These are phyloP conservation scores for Pollenia labialis DNA, from an alignment of 2,888 invertebrate genomes.

Conservation along the genomic window DNA sequence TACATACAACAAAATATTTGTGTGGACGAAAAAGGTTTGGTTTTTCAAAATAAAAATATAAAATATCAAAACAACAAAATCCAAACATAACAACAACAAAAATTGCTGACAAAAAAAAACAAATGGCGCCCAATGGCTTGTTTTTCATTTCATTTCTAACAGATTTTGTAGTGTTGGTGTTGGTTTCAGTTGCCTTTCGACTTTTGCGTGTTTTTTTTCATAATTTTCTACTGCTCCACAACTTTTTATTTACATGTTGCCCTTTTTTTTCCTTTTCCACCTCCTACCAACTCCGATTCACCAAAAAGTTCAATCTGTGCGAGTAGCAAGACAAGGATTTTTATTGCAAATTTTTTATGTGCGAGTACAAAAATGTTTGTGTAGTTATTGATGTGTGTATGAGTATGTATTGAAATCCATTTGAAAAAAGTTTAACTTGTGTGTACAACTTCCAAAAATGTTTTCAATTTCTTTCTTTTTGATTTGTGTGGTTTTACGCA, in stretches of 20 bases:
- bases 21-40: constrained; percentile 28
- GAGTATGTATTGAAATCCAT: constrained; percentile 45
- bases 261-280: constrained; percentile 47
- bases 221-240: constrained; percentile 68
- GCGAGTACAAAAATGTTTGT: constrained; percentile 4
- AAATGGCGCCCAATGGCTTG: constrained; percentile 74
- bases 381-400: not conserved
- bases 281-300: constrained; percentile 7
- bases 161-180: constrained; percentile 58
- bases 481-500: constrained; percentile 76
- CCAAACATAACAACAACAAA: constrained; percentile 42
- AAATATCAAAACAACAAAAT: constrained; percentile 56
- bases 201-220: constrained; percentile 74
- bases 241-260: constrained; percentile 63
- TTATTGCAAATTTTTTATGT: constrained; percentile 9
- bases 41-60: constrained; percentile 43
- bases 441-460: constrained; percentile 67
- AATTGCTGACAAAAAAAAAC: constrained; percentile 58
- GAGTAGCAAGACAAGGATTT: constrained; percentile 46
- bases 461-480: constrained; percentile 75
- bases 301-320: constrained; percentile 37
- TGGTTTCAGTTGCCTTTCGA: constrained; percentile 64
- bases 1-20: too few relatives aligned
- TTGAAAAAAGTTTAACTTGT: constrained; percentile 55
- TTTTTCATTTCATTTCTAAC: constrained; percentile 68